phyloP scores from a whole-genome alignment of 2,113 vertebrate species.

The Melanerpes formicivorus region DNA sequence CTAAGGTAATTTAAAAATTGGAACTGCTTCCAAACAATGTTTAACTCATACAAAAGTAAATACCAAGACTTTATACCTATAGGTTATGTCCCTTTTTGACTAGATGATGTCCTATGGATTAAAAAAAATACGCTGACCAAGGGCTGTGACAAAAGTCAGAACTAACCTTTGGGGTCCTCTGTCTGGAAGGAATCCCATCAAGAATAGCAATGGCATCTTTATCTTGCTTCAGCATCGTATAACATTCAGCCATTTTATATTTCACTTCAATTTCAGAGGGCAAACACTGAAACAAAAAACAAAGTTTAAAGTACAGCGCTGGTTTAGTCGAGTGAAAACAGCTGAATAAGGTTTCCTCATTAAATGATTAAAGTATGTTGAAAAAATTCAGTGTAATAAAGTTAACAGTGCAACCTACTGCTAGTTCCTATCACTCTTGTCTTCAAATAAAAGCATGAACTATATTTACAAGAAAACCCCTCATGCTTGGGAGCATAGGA shows the following conservation, averaged over 20 bases:
- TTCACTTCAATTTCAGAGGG: constrained; percentile 98
- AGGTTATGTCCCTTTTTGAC: neutral
- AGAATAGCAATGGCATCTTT: constrained; percentile 97
- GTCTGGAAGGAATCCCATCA: constrained; percentile 95
- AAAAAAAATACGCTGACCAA: neutral
- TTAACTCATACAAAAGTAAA: neutral
- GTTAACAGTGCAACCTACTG: neutral
- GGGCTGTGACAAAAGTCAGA: neutral
- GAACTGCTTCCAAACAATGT: neutral
- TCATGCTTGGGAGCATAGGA: neutral
- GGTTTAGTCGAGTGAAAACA: neutral
- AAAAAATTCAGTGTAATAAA: neutral
- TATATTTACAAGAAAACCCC: neutral
- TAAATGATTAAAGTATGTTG: neutral
- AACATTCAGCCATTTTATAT: constrained; percentile 98
- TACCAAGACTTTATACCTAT: neutral
- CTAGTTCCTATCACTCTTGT: neutral
- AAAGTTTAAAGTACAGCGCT: neutral
- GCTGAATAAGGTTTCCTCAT: neutral
- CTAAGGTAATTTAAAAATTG: neutral
- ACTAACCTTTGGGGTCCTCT: constrained; percentile 94
- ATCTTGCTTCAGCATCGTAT: constrained; percentile 95
- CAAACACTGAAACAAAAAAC: constrained; percentile 81
- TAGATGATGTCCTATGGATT: neutral
- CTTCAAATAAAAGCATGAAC: neutral